Evolutionary conservation across 2,888 invertebrate species (phyloP), one percentile per base, ranked within the genome.

Genomic region (Keiferia lycopersicella): DNA sequence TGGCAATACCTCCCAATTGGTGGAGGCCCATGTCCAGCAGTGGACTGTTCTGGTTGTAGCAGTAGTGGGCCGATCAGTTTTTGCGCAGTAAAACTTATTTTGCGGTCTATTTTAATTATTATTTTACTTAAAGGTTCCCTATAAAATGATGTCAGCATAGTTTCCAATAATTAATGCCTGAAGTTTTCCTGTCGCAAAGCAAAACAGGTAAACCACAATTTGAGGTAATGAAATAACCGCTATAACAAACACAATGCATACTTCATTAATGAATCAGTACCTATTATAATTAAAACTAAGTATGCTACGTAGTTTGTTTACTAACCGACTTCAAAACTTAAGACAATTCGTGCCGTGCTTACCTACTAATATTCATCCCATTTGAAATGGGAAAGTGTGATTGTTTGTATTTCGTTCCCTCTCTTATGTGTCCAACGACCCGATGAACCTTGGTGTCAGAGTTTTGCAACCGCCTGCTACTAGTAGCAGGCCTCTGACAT

Each of bases 181-280:
- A 71, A 75, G 76, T 60, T 76, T 78, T 75, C 77, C 77, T 75
- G 70, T 68, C 68, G 50, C 63, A 56, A 18, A 69, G 66, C 80
- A 80, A 83, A 86, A 84, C 86, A 87, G 86, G 86, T 82, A 86
- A 87, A 87, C 86, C 86, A 76, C 86, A 86, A 62, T 22, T 22
- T 30, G 30, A 7, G 20, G 50, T 51, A 61, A 51, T 60, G 16
- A 20, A n/a, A 26, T 26, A 6, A 26, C 26, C 56, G 18, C 34
- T 34, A n/a, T 56, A 56, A 22, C 30, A n/a, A 58, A 38, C 18
- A 58, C 2, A 56, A 22, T n/a, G 8, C 38, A 38, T 38, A 58
- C 2, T 16, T 58, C 38, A 58, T 58, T 58, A 58, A 58, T 58
- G 58, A 58, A 58, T 58, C 56, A 56, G 34, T 30, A 51, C 20